Evolutionary conservation across 2,113 vertebrate species (phyloP), one percentile per base, ranked within the genome.

Genomic region (Prolemur simus): DNA sequence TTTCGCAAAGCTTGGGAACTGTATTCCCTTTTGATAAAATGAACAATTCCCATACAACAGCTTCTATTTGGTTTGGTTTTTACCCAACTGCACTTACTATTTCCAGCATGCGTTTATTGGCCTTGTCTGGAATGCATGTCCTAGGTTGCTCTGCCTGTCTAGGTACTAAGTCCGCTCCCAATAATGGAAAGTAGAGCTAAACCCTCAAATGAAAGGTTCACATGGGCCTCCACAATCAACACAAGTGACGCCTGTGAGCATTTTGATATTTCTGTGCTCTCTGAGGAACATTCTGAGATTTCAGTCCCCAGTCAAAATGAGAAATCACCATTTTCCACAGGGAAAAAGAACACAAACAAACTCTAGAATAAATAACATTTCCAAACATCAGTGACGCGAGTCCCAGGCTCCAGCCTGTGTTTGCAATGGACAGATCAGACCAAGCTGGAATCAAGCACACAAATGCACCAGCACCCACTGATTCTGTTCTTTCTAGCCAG

Each of bases 21-120:
- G 10, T 20, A 39, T n/a, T 45, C 20, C 21, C 63, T 83, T 89
- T 58, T 8, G 47, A 95, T 49, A 87, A 80, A 83, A 93, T 39
- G 58, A 94, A 96, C 81, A 80, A 52, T 66, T 87, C 47, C 64
- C 45, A 81, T 29, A 84, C 14, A 80, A 64, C 68, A 54, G 81
- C n/a, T 92, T 87, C 95, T 94, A 42, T 82, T 97, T 95, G 45
- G 52, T 29, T 95, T 94, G 87, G 64, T 92, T 85, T 96, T 92
- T 52, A 92, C 69, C 80, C 95, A 84, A 92, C 10, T 14, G 27
- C 12, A 14, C 66, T 78, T 52, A 47, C 83, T 86, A 68, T 96
- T 91, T 94, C 60, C 91, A 89, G 91, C 1, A 0, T 1, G 3
- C 18, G 32, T 73, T 83, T 23, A 84, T 60, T 25, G 49, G 87